Evolutionary conservation across 2,888 invertebrate species (phyloP).

Genomic region (Azorinus chamasolen): DNA sequence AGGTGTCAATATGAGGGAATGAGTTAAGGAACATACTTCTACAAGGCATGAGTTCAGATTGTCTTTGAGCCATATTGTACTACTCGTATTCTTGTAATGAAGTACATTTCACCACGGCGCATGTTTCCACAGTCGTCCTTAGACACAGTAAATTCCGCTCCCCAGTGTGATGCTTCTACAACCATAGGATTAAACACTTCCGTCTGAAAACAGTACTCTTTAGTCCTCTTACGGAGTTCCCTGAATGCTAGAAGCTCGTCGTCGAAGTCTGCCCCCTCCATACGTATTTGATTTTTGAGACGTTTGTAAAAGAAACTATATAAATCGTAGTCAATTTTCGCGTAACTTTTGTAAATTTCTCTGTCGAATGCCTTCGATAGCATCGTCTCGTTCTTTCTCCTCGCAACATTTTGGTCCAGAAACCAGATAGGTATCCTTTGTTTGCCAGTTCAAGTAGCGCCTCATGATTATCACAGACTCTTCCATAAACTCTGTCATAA

Average conservation of each 20-base stretch:
- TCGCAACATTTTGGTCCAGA: conserved; percentile 46
- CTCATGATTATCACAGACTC: conserved; percentile 72
- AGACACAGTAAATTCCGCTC: conserved; percentile 39
- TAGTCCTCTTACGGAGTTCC: conserved; percentile 39
- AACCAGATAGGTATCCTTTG: conserved; percentile 71
- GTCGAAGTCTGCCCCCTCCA: conserved; percentile 56
- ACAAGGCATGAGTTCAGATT: too few relatives aligned
- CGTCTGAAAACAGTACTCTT: conserved; percentile 50
- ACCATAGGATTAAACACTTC: conserved; percentile 4
- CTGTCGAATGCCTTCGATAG: conserved; percentile 40
- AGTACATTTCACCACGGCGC: conserved; percentile 46
- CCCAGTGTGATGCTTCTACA: conserved; percentile 42
- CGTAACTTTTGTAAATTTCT: conserved; percentile 47
- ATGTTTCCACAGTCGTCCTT: conserved; percentile 42
- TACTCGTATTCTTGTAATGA: conserved; percentile 43
- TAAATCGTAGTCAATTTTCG: conserved; percentile 44
- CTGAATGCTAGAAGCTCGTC: conserved; percentile 55
- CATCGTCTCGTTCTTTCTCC: conserved; percentile 44
- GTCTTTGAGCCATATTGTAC: conserved; percentile 46
- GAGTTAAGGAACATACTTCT: too few relatives aligned
- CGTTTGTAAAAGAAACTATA: conserved; percentile 50
- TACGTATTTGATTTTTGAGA: conserved; percentile 46
- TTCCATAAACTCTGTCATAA: conserved; percentile 71
- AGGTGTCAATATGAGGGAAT: too few relatives aligned
- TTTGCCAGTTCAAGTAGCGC: conserved; percentile 63